Evolutionary conservation across 2,888 invertebrate species (phyloP).

Genomic region (Hirtodrosophila histrioides): DNA sequence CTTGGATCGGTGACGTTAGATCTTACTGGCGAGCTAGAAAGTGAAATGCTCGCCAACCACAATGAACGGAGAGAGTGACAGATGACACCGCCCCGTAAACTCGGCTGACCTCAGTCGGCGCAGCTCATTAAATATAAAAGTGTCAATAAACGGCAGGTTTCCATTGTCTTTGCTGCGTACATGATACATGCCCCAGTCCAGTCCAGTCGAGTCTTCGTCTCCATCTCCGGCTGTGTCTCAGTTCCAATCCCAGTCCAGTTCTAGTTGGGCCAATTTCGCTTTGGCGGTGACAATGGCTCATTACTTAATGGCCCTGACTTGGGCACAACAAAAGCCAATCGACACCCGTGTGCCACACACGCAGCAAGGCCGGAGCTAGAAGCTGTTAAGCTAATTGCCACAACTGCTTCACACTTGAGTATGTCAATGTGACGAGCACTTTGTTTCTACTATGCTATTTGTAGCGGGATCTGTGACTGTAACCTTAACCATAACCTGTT

Average conservation of each 20-base stretch:
- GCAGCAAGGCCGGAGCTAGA: conserved; percentile 38
- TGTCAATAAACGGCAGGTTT: conserved; percentile 68
- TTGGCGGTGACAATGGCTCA: conserved; percentile 70
- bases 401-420: conserved; percentile 66
- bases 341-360: conserved; percentile 61
- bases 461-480: conserved; percentile 34
- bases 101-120: conserved; percentile 50
- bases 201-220: neutral
- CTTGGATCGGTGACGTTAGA: conserved; percentile 3
- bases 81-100: conserved; percentile 37
- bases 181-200: conserved; percentile 5
- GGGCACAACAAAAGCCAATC: conserved; percentile 51
- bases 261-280: conserved; percentile 30
- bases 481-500: conserved; percentile 46
- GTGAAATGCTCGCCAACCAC: conserved; percentile 29
- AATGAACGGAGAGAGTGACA: conserved; percentile 36
- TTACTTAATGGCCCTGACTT: conserved; percentile 79
- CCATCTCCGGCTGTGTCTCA: no score
- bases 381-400: conserved; percentile 81
- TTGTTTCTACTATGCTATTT: conserved; percentile 33
- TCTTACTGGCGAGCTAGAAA: conserved; percentile 21
- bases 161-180: conserved; percentile 46
- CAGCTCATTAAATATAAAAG: conserved; percentile 74
- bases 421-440: conserved; percentile 72
- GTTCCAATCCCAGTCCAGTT: conserved; percentile 19